Evolutionary conservation across 2,888 invertebrate genomes (phyloP).

Genomic region (Bimastos eiseni): DNA sequence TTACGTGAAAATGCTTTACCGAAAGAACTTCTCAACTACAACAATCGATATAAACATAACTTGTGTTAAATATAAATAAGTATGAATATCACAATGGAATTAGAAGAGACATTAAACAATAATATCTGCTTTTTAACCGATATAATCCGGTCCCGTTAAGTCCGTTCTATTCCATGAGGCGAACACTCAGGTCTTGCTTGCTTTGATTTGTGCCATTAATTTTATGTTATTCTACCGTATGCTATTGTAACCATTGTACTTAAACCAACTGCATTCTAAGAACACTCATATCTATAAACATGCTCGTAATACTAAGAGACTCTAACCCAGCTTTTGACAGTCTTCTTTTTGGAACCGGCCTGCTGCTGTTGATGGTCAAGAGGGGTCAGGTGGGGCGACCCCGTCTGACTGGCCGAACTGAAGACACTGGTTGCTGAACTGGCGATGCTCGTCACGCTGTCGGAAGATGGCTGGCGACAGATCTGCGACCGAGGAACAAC

Average conservation of each 20-base stretch:
- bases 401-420: constrained; percentile 7
- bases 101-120: too few relatives aligned
- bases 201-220: not conserved
- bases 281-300: too few relatives aligned
- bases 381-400: not conserved
- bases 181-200: not conserved
- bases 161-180: too few relatives aligned
- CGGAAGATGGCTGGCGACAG: constrained; percentile 16
- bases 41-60: not conserved
- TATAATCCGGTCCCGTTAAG: too few relatives aligned
- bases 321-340: constrained; percentile 26
- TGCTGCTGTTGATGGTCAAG: not conserved
- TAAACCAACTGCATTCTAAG: too few relatives aligned
- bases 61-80: too few relatives aligned
- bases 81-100: too few relatives aligned
- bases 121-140: too few relatives aligned
- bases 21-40: constrained; percentile 26
- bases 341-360: not conserved
- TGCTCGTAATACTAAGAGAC: too few relatives aligned
- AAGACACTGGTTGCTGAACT: constrained; percentile 26
- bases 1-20: constrained; percentile 26
- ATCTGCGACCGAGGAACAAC: constrained; percentile 14
- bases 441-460: constrained; percentile 13
- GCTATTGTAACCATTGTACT: not conserved
- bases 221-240: not conserved